Evolutionary conservation across 2,113 vertebrate genomes (phyloP).

Genomic region (Crocuta crocuta): DNA sequence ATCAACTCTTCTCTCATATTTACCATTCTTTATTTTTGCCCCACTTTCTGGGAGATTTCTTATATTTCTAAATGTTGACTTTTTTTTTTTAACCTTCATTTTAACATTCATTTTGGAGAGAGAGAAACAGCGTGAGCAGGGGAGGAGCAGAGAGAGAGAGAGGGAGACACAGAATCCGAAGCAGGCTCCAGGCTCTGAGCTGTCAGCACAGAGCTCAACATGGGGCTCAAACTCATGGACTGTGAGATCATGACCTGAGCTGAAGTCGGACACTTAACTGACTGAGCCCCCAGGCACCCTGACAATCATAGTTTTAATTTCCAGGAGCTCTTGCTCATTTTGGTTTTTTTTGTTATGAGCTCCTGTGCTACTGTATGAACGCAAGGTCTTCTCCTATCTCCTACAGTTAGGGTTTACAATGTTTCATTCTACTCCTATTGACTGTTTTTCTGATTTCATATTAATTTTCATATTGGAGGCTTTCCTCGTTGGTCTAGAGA

Average conservation of each 20-base stretch:
- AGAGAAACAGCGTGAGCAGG: too few species aligned
- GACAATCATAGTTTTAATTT: neutral
- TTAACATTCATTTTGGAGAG: too few species aligned
- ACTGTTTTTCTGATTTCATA: neutral
- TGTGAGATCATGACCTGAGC: too few species aligned
- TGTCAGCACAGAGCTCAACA: too few species aligned
- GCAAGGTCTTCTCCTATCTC: neutral
- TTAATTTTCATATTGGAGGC: neutral
- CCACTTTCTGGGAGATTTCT: neutral
- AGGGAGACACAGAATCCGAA: too few species aligned
- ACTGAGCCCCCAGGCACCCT: too few species aligned
- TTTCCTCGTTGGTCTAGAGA: neutral
- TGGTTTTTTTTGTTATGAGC: neutral
- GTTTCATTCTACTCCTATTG: constrained; percentile 5
- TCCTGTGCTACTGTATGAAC: neutral
- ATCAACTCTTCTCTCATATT: neutral
- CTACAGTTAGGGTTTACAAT: neutral
- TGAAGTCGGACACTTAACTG: too few species aligned
- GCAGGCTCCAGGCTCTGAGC: too few species aligned
- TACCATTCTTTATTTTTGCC: neutral
- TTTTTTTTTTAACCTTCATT: too few species aligned
- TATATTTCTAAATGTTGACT: neutral
- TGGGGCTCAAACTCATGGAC: too few species aligned
- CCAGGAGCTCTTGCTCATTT: neutral
- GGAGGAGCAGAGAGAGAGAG: too few species aligned